Evolutionary conservation across 1,140 invertebrate genomes (phyloP).

Genomic region (Drosophila carrolli): DNA sequence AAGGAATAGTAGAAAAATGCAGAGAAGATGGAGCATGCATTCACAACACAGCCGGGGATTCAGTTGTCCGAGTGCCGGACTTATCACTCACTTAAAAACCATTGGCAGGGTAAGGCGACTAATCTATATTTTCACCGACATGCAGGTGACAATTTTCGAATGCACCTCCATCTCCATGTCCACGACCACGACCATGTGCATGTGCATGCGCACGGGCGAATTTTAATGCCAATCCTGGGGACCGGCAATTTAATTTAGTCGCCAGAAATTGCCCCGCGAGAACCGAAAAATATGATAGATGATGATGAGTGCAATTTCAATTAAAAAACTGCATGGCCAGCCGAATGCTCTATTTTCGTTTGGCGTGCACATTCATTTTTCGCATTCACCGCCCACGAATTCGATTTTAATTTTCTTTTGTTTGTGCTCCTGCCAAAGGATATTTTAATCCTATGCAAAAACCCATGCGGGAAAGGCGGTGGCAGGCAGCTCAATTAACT

Average conservation of each 20-base stretch:
- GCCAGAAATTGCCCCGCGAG: slow-evolving; percentile 15
- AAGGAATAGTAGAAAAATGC: slow-evolving; percentile 2
- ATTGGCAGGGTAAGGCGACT: slow-evolving; percentile 6
- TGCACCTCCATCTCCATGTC: too few relatives aligned
- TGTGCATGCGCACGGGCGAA: neutral
- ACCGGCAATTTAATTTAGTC: slow-evolving; percentile 38
- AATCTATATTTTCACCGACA: slow-evolving; percentile 18
- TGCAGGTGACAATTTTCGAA: slow-evolving; percentile 2
- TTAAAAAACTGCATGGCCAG: slow-evolving; percentile 33
- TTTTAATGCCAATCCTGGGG: neutral
- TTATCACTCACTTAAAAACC: slow-evolving; percentile 26
- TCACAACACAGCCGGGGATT: slow-evolving; percentile 13
- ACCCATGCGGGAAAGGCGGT: neutral
- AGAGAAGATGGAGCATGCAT: slow-evolving; percentile 12
- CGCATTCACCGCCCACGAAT: neutral
- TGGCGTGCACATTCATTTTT: neutral
- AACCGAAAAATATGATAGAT: slow-evolving; percentile 20
- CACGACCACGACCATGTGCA: too few relatives aligned
- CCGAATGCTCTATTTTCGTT: neutral
- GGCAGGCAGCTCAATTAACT: slow-evolving; percentile 50
- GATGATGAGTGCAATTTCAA: slow-evolving; percentile 43
- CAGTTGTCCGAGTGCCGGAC: slow-evolving; percentile 27
- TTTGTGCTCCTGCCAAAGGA: slow-evolving; percentile 1
- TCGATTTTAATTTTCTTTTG: slow-evolving; percentile 31
- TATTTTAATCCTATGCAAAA: slow-evolving; percentile 36